A percentile compares a stretch with the other conserved stretches of the same genome.
Evolutionary conservation across 2,797 vertebrate genomes (phyloP).

Genomic region (Natrix natrix): DNA sequence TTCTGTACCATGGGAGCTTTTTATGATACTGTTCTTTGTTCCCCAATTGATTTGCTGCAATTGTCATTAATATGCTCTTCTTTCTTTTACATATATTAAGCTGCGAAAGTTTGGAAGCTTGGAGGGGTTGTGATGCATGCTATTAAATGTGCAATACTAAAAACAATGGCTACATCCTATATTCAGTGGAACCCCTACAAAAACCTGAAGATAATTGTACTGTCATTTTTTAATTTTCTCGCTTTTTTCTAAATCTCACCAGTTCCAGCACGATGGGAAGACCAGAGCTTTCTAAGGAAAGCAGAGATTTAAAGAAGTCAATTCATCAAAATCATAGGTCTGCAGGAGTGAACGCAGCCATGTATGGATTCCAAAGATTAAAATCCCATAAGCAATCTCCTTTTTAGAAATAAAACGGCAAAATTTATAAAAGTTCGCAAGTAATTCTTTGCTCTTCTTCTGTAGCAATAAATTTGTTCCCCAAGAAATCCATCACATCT

Average conservation of each 20-base stretch:
- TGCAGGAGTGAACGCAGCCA: neutral
- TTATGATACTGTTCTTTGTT: neutral
- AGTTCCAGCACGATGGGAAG: neutral
- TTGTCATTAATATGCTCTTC: slow-evolving; percentile 2
- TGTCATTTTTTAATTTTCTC: neutral
- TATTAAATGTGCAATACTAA: neutral
- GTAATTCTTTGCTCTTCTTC: neutral
- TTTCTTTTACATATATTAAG: neutral
- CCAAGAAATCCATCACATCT: neutral
- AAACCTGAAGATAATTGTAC: neutral
- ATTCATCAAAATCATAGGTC: neutral
- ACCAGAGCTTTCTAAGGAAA: neutral
- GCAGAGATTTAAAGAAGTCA: neutral
- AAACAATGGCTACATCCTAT: neutral
- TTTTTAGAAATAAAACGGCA: neutral
- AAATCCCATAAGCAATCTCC: neutral
- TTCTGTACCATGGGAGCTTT: neutral
- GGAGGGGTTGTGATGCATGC: neutral
- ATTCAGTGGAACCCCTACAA: neutral
- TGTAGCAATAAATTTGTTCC: neutral
- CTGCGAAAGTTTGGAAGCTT: neutral
- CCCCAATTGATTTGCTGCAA: slow-evolving; percentile 28
- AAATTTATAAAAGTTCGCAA: neutral
- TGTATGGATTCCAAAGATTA: neutral
- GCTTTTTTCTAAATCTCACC: neutral